Conservation (phyloP, 2,888 invertebrate genomes). For the Acronicta leporina region DNA sequence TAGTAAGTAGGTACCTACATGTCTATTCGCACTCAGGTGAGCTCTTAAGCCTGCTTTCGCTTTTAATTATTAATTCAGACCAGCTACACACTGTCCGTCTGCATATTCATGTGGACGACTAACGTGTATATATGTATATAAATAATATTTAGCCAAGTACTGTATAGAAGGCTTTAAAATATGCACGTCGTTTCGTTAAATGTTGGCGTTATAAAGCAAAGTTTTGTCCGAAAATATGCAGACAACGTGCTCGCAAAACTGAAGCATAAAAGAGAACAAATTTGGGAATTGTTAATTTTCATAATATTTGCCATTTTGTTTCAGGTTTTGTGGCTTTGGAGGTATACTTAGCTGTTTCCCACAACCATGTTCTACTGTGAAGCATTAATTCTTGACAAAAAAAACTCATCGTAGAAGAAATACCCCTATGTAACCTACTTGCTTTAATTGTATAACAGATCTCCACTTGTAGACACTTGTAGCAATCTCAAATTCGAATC, state of each 20-base stretch:
- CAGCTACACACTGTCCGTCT: slow-evolving; percentile 58
- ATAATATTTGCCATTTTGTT: neutral
- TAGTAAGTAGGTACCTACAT: slow-evolving; percentile 3
- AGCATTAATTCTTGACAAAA: no score
- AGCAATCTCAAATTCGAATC: no score
- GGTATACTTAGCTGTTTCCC: neutral
- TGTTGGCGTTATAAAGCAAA: slow-evolving; percentile 28
- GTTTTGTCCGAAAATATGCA: slow-evolving; percentile 40
- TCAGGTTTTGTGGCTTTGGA: neutral
- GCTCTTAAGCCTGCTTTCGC: slow-evolving; percentile 72
- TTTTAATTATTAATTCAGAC: slow-evolving; percentile 73
- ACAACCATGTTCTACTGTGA: no score
- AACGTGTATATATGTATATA: slow-evolving; percentile 31
- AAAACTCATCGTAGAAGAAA: no score
- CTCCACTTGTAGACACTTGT: no score
- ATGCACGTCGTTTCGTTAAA: slow-evolving; percentile 32
- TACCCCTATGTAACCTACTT: no score
- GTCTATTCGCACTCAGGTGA: slow-evolving; percentile 42
- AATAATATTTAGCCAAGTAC: slow-evolving; percentile 50
- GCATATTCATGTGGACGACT: slow-evolving; percentile 60
- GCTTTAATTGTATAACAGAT: no score
- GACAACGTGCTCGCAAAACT: slow-evolving; percentile 11
- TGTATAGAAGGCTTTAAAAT: slow-evolving; percentile 26
- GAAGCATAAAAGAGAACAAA: neutral
- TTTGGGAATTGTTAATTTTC: neutral